phyloP scores from a whole-genome alignment of 2,888 invertebrate species.

The Nephrocerus scutellatus region DNA sequence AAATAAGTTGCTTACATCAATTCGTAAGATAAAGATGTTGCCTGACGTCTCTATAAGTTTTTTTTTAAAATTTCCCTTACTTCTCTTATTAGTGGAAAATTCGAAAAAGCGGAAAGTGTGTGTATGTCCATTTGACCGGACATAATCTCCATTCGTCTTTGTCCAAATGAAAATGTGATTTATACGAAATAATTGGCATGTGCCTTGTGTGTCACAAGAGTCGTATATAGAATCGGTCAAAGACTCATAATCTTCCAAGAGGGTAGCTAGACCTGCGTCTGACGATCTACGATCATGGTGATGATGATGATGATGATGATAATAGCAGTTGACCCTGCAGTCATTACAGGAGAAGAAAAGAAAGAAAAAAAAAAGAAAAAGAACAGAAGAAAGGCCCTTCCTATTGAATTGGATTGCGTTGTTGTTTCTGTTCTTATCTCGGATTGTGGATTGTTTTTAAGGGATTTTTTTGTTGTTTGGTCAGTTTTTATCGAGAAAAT shows the following conservation, averaged over 20 bases:
- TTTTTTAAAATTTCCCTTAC: too few relatives aligned
- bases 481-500: constrained; percentile 21
- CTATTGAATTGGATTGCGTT: constrained; percentile 18
- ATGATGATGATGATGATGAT: constrained; percentile 78
- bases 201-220: too few relatives aligned
- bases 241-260: too few relatives aligned
- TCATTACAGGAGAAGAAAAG: constrained; percentile 3
- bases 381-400: constrained; percentile 12
- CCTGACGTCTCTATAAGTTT: too few relatives aligned
- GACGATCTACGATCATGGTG: constrained; percentile 57
- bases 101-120: too few relatives aligned
- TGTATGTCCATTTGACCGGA: constrained; percentile 18
- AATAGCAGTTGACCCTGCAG: constrained; percentile 6
- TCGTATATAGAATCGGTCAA: too few relatives aligned
- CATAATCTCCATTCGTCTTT: constrained; percentile 9
- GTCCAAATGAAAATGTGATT: constrained; percentile 18
- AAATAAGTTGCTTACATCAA: too few relatives aligned
- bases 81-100: too few relatives aligned
- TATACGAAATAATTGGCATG: constrained; percentile 27
- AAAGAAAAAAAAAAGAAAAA: constrained; percentile 1
- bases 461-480: constrained; percentile 14
- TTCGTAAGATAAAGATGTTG: too few relatives aligned
- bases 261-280: too few relatives aligned
- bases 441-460: constrained; percentile 35
- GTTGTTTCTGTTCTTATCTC: constrained; percentile 26